Evolutionary conservation across 2,888 invertebrate species (phyloP).

Genomic region (Selenia dentaria): DNA sequence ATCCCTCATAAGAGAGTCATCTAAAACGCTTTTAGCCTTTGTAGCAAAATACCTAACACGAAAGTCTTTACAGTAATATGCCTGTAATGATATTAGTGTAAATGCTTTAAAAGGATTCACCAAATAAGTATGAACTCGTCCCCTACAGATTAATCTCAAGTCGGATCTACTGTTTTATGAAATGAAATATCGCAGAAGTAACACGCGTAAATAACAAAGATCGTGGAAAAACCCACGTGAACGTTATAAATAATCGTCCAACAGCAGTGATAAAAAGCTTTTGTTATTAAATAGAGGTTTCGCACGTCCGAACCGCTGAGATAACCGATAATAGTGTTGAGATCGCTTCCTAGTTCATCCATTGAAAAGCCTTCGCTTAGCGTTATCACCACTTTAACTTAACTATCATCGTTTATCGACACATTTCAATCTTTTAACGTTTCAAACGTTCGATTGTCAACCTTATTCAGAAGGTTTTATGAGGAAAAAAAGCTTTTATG

Average conservation of each 20-base stretch:
- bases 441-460: constrained; percentile 12
- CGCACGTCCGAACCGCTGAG: constrained; percentile 22
- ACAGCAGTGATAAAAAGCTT: constrained; percentile 32
- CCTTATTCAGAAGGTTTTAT: constrained; percentile 8
- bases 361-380: constrained; percentile 17
- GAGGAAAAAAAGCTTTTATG: neutral
- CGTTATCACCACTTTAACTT: constrained; percentile 19
- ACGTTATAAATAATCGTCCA: constrained; percentile 29
- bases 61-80: too few species aligned
- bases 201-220: constrained; percentile 29
- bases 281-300: constrained; percentile 33
- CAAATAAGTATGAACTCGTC: too few species aligned
- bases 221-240: constrained; percentile 32
- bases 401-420: constrained; percentile 19
- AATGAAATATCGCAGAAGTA: constrained; percentile 22
- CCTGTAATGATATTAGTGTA: too few species aligned
- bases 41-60: too few species aligned
- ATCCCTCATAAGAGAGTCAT: too few species aligned
- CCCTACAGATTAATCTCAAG: neutral
- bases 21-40: too few species aligned
- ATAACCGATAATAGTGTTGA: constrained; percentile 24
- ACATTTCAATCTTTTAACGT: constrained; percentile 12
- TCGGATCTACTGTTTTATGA: constrained; percentile 4
- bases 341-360: constrained; percentile 27
- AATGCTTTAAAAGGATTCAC: too few species aligned